phyloP scores from a whole-genome alignment of 2,888 invertebrate species.

The Drosophila neonasuta region DNA sequence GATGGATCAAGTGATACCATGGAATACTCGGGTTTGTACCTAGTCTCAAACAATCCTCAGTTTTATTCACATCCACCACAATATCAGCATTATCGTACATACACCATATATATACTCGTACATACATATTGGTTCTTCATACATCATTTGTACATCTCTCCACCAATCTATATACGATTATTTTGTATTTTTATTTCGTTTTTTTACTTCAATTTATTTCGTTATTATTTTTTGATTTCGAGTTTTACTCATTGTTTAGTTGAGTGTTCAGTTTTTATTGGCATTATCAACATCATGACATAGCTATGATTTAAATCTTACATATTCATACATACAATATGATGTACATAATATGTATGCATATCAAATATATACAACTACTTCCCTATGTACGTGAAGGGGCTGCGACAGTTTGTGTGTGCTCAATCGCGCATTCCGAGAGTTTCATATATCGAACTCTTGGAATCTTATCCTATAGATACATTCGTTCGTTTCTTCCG shows the following conservation, averaged over 20 bases:
- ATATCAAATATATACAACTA: slow-evolving; percentile 2
- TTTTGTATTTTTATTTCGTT: slow-evolving; percentile 6
- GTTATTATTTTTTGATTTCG: slow-evolving; percentile 6
- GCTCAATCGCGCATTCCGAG: slow-evolving; percentile 16
- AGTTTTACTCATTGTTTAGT: slow-evolving; percentile 30
- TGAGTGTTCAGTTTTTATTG: slow-evolving; percentile 37
- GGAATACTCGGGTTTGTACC: slow-evolving; percentile 90
- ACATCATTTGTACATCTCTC: slow-evolving; percentile 42
- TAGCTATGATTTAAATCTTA: slow-evolving; percentile 28
- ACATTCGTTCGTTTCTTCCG: slow-evolving; percentile 51
- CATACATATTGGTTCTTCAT: slow-evolving; percentile 32
- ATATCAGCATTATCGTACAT: slow-evolving; percentile 48
- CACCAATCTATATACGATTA: slow-evolving; percentile 34
- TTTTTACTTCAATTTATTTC: slow-evolving; percentile 8
- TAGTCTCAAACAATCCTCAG: slow-evolving; percentile 59
- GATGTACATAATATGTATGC: slow-evolving; percentile 10
- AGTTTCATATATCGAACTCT: neutral
- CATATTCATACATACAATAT: slow-evolving; percentile 20
- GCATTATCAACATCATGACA: slow-evolving; percentile 26
- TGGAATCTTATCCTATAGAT: slow-evolving; percentile 7
- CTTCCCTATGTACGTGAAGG: slow-evolving; percentile 25
- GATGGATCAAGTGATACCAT: slow-evolving; percentile 93
- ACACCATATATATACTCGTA: slow-evolving; percentile 31
- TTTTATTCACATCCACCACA: slow-evolving; percentile 47
- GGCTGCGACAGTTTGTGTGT: slow-evolving; percentile 45